A percentile compares a stretch with the other conserved stretches of the same genome.
phyloP scores from a whole-genome alignment of 2,888 invertebrate genomes.

The Pomacea canaliculata region DNA sequence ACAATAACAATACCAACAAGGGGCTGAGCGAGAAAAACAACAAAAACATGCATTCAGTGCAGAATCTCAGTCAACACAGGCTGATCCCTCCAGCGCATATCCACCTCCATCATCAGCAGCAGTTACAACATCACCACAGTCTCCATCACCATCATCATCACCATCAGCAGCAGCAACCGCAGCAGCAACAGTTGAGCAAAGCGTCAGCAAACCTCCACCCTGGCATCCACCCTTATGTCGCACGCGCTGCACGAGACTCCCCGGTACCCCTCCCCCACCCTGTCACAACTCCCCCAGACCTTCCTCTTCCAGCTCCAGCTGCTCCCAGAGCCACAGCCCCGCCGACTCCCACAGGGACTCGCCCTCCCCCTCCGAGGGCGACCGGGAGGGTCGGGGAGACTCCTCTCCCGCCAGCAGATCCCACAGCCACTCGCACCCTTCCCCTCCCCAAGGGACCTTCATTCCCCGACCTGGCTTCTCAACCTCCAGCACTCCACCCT shows the following conservation, averaged over 20 bases:
- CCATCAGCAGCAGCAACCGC: not conserved
- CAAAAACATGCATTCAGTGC: not conserved
- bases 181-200: not conserved
- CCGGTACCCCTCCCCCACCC: slow-evolving; percentile 29
- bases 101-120: not conserved
- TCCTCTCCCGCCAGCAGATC: not conserved
- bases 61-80: not conserved
- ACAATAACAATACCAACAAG: not conserved
- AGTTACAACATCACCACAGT: not conserved
- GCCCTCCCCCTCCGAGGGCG: not conserved
- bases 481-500: slow-evolving; percentile 44
- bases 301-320: slow-evolving; percentile 49
- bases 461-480: slow-evolving; percentile 55
- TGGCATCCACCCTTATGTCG: not conserved
- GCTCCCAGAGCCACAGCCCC: slow-evolving; percentile 48
- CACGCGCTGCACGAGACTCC: not conserved
- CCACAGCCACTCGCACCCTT: slow-evolving; percentile 40
- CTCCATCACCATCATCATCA: slow-evolving; percentile 1
- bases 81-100: not conserved
- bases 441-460: slow-evolving; percentile 36
- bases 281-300: slow-evolving; percentile 40
- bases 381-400: not conserved
- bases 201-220: not conserved
- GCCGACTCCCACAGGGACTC: slow-evolving; percentile 38
- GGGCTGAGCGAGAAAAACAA: not conserved